Conservation (phyloP, 1,140 invertebrate species). For the Drosophila sechellia region DNA sequence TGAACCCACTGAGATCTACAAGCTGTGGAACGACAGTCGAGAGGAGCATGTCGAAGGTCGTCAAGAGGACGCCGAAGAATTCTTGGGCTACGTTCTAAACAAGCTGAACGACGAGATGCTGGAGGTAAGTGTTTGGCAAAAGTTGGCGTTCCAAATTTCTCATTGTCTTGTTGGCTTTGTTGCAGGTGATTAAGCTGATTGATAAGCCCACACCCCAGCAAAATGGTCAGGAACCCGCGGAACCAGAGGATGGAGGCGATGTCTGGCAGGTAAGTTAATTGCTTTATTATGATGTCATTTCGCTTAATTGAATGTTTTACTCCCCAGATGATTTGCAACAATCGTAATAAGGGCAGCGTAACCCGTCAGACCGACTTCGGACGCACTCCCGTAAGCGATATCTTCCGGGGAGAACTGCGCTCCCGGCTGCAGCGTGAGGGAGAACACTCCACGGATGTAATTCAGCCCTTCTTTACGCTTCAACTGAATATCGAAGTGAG, state of each 20-base stretch:
- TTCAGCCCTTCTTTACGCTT: constrained; percentile 97
- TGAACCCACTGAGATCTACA: constrained; percentile 93
- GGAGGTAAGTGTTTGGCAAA: constrained; percentile 86
- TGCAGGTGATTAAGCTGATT: constrained; percentile 78
- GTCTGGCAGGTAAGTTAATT: constrained; percentile 89
- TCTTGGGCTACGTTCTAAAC: constrained; percentile 95
- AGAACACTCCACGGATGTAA: constrained; percentile 90
- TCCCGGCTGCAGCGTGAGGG: constrained; percentile 92
- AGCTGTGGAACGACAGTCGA: constrained; percentile 91
- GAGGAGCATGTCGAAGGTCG: constrained; percentile 91
- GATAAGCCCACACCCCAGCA: constrained; percentile 81
- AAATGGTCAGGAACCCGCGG: constrained; percentile 85
- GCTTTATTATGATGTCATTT: not conserved
- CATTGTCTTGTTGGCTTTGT: not conserved
- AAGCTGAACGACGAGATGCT: constrained; percentile 98
- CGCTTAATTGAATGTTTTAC: not conserved
- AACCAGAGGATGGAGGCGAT: constrained; percentile 87
- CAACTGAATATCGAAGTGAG: constrained; percentile 96
- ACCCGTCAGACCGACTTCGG: constrained; percentile 92
- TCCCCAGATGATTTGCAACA: constrained; percentile 81
- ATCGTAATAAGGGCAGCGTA: constrained; percentile 95
- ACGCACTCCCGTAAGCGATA: constrained; percentile 95
- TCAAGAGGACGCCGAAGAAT: constrained; percentile 98
- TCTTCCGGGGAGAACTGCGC: constrained; percentile 95
- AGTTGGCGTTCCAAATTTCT: not conserved